Evolutionary conservation across 2,797 vertebrate species (phyloP).

Genomic region (Poecilia velifera): DNA sequence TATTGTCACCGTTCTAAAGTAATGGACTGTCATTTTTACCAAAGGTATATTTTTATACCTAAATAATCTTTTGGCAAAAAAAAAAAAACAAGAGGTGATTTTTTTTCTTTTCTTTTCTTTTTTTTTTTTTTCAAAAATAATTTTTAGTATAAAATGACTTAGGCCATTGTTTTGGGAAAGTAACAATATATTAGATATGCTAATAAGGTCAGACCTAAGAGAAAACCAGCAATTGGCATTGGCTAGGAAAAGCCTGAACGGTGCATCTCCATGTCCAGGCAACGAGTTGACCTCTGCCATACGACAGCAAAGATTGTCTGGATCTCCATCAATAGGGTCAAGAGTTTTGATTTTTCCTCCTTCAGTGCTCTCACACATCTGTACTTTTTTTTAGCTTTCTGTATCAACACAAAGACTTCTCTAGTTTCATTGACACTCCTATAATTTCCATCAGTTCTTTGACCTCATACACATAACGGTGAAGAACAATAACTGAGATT

Average conservation of each 20-base stretch:
- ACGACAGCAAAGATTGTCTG: not conserved
- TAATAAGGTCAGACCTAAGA: not conserved
- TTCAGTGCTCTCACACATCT: not conserved
- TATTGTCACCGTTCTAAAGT: not conserved
- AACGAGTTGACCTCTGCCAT: not conserved
- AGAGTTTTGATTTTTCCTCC: not conserved
- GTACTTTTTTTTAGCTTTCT: conserved; percentile 4
- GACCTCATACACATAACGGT: not conserved
- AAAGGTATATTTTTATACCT: too few relatives aligned
- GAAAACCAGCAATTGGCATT: not conserved
- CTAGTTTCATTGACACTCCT: not conserved
- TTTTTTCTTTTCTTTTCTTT: too few relatives aligned
- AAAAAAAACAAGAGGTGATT: too few relatives aligned
- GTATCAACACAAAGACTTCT: conserved; percentile 4
- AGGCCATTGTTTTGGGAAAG: not conserved
- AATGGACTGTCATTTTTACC: too few relatives aligned
- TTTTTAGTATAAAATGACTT: too few relatives aligned
- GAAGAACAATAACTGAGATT: not conserved
- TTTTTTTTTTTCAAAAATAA: too few relatives aligned
- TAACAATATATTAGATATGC: not conserved
- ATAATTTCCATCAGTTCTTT: not conserved
- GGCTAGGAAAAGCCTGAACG: not conserved
- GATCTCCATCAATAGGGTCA: not conserved
- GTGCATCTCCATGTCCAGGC: not conserved
- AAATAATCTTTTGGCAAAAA: too few relatives aligned